Evolutionary conservation across 2,113 vertebrate genomes (phyloP).

Genomic region (Eubucco bourcierii): DNA sequence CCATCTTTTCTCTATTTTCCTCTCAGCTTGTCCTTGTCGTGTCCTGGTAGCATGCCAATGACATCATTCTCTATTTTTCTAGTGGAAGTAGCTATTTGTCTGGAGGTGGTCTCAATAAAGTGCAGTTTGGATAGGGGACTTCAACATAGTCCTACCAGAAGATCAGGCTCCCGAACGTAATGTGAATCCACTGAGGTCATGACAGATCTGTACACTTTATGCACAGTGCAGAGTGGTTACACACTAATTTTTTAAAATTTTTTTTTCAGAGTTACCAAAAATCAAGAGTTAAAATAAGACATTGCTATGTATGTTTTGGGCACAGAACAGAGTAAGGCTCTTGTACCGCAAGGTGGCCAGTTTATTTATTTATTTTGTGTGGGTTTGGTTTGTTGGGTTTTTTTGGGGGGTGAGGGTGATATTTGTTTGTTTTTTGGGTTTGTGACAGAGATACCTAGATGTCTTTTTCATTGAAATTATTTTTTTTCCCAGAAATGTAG

Average conservation of each 20-base stretch:
- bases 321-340: not conserved
- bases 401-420: not conserved
- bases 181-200: rapidly evolving
- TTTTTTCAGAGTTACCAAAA: not conserved
- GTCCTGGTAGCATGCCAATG: not conserved
- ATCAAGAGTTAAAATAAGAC: not conserved
- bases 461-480: not conserved
- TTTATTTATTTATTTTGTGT: not conserved
- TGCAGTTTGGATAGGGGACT: not conserved
- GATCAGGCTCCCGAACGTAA: not conserved
- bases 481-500: not conserved
- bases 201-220: rapidly evolving
- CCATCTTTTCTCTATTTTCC: not conserved
- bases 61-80: not conserved
- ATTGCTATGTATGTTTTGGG: not conserved
- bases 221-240: rapidly evolving
- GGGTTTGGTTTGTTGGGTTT: not conserved
- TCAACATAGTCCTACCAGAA: not conserved
- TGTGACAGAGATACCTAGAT: not conserved
- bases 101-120: not conserved
- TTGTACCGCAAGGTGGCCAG: not conserved
- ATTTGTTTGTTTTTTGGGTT: no score
- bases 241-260: no score
- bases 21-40: not conserved
- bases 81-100: not conserved